These are phyloP conservation scores for Drosophila cyrtoloma DNA, from an alignment of 2,888 invertebrate genomes.

Conservation along the genomic window DNA sequence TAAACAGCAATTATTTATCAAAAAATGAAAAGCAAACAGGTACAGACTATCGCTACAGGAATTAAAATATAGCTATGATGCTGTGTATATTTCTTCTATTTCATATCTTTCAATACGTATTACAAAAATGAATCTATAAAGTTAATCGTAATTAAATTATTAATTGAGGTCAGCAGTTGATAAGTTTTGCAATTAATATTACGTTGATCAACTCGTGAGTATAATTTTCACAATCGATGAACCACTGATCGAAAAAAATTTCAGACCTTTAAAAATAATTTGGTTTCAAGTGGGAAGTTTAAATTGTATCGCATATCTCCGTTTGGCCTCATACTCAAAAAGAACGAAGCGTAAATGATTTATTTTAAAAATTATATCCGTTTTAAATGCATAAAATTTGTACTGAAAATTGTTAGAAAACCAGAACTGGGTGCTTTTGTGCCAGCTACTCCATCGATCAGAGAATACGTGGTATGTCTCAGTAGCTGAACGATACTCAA, in stretches of 20 bases:
- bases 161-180: background rate
- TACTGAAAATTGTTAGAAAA: background rate
- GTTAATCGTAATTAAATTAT: background rate
- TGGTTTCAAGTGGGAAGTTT: background rate
- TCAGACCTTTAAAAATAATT: background rate
- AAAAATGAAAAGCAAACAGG: background rate
- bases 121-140: background rate
- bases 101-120: background rate
- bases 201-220: background rate
- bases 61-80: background rate
- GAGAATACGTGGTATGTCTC: background rate
- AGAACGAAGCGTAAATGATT: background rate
- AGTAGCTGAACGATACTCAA: constrained; percentile 10
- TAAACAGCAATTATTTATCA: background rate
- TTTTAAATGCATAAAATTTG: background rate
- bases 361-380: background rate
- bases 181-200: constrained; percentile 3
- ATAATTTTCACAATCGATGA: background rate
- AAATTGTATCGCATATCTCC: background rate
- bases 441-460: constrained; percentile 31
- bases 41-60: background rate
- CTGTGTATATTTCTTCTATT: background rate
- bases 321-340: background rate
- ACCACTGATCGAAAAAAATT: background rate
- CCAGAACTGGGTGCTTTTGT: background rate